Base-by-base conservation (phyloP, 2,113 vertebrate species). In the Lichenostomus cassidix region DNA sequence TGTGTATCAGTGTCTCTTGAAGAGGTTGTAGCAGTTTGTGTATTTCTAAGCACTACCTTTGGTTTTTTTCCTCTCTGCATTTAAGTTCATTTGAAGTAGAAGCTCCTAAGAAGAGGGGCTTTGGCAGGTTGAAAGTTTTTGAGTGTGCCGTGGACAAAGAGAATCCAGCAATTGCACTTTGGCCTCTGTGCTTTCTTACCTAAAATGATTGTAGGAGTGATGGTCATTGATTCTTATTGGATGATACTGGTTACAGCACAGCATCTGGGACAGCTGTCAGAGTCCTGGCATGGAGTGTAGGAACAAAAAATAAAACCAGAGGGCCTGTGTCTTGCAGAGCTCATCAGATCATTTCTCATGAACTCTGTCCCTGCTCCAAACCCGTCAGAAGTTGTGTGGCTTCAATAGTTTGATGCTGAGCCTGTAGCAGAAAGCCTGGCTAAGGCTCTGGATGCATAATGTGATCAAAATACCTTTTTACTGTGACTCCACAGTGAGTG, bases 401-500 rank as follows among this genome's bases (percentile, higher is more conserved):
- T 42, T 60, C 31, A 9, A 2, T 8, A 29, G 46, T 28, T 65
- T 28, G 46, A 22, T 65, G 44, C 47, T 73, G 65, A 78, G 39
- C 39, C 64, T 37, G 25, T 55, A 65, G n/a, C 24, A 64, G 44
- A 58, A 63, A 62, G 37, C 37, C 63, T 71, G 70, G 52, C 47
- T 35, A 19, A 67, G 59, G 65, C 14, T 18, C 29, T 86, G 53
- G 53, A 15, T 41, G 9, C 23, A 15, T 35, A 31, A 8, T 33
- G 31, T 35, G 44, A 28, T 39, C 20, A 21, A 70, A 83, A 47
- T 29, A 20, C 12, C 11, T 60, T 65, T 46, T 27, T 46, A 11
- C 23, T 11, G 39, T 17, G 58, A 52, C 24, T 23, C 11, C 50
- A 10, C 1, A 2, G 12, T 1, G 1, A 15, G 24, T 10, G 8